Evolutionary conservation across 2,888 invertebrate genomes (phyloP).

Genomic region (Pyrrhia umbra): DNA sequence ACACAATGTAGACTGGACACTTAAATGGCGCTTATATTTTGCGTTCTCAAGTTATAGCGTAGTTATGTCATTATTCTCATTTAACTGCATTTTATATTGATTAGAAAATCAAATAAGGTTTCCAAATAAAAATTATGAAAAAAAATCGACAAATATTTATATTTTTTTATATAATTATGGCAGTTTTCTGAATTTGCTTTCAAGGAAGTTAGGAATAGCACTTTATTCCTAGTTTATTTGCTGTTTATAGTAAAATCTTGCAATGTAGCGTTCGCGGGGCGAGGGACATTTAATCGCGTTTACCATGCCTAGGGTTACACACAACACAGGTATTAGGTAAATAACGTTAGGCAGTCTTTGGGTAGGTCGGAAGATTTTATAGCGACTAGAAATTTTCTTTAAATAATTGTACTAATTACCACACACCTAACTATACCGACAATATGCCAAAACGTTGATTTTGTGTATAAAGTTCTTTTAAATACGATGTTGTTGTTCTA

Average conservation of each 20-base stretch:
- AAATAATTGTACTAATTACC: constrained; percentile 77
- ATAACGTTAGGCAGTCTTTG: constrained; percentile 90
- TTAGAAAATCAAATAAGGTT: neutral
- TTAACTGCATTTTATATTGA: too few species aligned
- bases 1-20: neutral
- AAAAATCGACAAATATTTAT: neutral
- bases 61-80: too few species aligned
- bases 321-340: constrained; percentile 84
- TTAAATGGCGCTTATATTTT: too few species aligned
- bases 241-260: constrained; percentile 67
- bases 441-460: constrained; percentile 70
- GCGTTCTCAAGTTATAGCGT: too few species aligned
- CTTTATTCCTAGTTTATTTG: neutral
- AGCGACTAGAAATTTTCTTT: constrained; percentile 82
- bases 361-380: constrained; percentile 90
- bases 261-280: constrained; percentile 82
- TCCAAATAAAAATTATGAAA: neutral
- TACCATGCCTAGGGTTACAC: constrained; percentile 80
- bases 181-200: neutral
- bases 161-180: neutral
- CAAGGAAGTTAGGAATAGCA: too few species aligned
- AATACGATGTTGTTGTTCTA: constrained; percentile 41
- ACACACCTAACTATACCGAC: constrained; percentile 78
- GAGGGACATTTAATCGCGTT: constrained; percentile 74
- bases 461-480: constrained; percentile 42